A percentile compares a stretch with the other conserved stretches of the same genome.
phyloP scores from a whole-genome alignment of 2,113 vertebrate species.

The Pongo pygmaeus region DNA sequence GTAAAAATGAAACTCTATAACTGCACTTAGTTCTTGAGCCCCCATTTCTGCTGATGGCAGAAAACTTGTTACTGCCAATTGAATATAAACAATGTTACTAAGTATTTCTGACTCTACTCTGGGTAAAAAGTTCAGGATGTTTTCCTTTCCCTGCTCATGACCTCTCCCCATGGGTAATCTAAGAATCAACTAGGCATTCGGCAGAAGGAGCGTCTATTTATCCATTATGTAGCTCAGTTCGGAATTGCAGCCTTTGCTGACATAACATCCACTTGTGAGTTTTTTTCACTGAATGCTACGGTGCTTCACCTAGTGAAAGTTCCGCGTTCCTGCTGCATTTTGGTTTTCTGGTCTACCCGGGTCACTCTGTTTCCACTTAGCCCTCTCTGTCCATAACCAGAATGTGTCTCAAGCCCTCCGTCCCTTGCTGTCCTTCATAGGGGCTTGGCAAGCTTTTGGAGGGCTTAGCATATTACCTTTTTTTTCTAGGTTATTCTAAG shows the following conservation, averaged over 20 bases:
- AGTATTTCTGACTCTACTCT: not conserved
- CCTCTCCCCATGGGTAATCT: not conserved
- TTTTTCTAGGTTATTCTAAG: not conserved
- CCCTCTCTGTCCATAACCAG: not conserved
- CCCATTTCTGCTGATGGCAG: not conserved
- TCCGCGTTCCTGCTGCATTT: not conserved
- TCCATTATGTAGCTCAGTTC: not conserved
- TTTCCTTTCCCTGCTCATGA: not conserved
- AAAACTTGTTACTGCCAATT: not conserved
- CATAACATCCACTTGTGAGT: not conserved
- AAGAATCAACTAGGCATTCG: not conserved
- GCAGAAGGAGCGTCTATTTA: not conserved
- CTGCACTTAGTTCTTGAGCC: not conserved
- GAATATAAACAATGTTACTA: not conserved
- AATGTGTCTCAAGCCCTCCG: rapidly evolving
- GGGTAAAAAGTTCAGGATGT: not conserved
- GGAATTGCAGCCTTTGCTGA: not conserved
- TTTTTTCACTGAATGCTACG: not conserved
- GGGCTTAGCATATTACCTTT: not conserved
- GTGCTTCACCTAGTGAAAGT: not conserved
- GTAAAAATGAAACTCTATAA: not conserved
- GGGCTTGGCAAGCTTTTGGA: not conserved
- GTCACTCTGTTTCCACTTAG: not conserved
- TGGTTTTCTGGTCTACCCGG: not conserved
- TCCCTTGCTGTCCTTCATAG: not conserved